Evolutionary conservation across 2,888 invertebrate genomes (phyloP), one percentile per base, ranked within the genome.

Genomic region (Lottia gigantea): DNA sequence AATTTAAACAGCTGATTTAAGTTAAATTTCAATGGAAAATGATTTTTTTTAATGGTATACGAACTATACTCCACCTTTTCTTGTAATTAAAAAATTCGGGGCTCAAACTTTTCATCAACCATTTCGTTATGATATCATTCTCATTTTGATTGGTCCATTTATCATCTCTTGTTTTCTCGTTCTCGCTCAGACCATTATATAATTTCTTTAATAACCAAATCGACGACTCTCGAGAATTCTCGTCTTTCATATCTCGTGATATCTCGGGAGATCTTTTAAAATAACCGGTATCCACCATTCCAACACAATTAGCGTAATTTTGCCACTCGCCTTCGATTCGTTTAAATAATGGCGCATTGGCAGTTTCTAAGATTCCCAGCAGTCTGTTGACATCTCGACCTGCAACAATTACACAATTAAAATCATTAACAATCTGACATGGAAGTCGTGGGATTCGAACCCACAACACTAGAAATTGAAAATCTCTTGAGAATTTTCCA

Each of bases 261-360:
- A 25, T 40, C 25, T 31, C 70, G 23, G 55, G 62, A 0, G 77
- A 76, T 11, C 80, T 70, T 62, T 80, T 80, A 68, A 80, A 80
- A 71, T 80, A 80, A 61, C 80, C 80, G 14, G 78, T 80, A 70
- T 80, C 80, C 31, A 80, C 80, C 71, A 78, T 74, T 15, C 77
- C 78, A 12, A 80, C 76, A 64, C 80, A 80, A 66, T 75, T 74
- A 0, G 78, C 75, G 67, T 80, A 80, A 15, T 68, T 67, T 23
- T 77, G 72, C 74, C 77, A 80, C 62, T 74, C 70, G 12, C 49
- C 64, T 46, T 77, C 72, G 14, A 78, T 68, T 16, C 71, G 68
- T 62, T 64, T 62, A 62, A 73, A 76, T 19, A 68, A 45, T 15
- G 23, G 19, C 31, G 16, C 26, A 47, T 71, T 55, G 7, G 61